Evolutionary conservation across 2,797 vertebrate species (phyloP), one percentile per base, ranked within the genome.

Genomic region (Eulemur rubriventer): DNA sequence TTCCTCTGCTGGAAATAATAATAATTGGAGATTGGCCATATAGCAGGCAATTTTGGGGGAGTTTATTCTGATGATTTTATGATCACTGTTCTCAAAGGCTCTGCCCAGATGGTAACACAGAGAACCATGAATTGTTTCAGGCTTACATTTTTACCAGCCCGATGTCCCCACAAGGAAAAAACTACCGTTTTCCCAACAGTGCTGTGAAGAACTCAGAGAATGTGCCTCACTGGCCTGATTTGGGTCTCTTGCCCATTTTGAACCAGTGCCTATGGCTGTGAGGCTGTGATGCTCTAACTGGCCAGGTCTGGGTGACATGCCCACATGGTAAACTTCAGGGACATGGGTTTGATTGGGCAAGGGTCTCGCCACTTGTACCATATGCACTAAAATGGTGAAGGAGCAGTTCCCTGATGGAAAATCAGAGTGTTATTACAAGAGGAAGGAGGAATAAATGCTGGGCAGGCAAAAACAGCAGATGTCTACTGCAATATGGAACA

Each of bases 11-110:
- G 46, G 46, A 57, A 57, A 57, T 24, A 57, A 57, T 57, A 57
- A n/a, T 70, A 96, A 50, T 18, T 82, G 41, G 84, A 70, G 46
- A 70, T 1, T 65, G 73, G 75, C 10, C 52, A 46, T 38, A 59
- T 2, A 35, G 61, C 70, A 43, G 95, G 69, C 18, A 83, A 18
- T 55, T 72, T 46, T 16, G 30, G 22, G 43, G 41, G 30, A 78
- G 8, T 57, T 83, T 73, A 89, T n/a, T 86, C 10, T 81, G 83
- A 82, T 83, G 22, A 87, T 72, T 94, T 94, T 55, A 55, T 78
- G 43, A 94, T 63, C 79, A 90, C 91, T 22, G 17, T 61, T 91
- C 75, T 81, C 69, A 76, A 55, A 35, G 41, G 33, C 22, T 76
- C 30, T 28, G 24, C 22, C 73, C 30, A 11, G 43, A 26, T 30